These are phyloP conservation scores for Cephonodes hylas DNA, from an alignment of 2,888 invertebrate species.

Conservation along the genomic window DNA sequence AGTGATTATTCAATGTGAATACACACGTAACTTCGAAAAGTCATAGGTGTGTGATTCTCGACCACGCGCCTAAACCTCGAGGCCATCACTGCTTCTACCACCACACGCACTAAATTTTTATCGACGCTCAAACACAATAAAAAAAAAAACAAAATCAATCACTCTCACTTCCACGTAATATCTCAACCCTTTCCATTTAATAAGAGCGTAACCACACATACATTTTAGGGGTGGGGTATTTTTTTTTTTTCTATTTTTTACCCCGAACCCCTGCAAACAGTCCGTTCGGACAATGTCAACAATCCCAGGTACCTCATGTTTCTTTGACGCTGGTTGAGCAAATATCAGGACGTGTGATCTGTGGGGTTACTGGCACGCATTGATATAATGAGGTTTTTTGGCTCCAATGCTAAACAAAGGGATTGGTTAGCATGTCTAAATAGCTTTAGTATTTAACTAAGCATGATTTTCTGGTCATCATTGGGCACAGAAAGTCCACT, in stretches of 20 bases:
- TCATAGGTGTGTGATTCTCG: no score
- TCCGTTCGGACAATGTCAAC: not conserved
- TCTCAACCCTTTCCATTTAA: not conserved
- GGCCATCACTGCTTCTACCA: no score
- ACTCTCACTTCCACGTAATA: not conserved
- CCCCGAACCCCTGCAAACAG: not conserved
- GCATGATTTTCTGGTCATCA: no score
- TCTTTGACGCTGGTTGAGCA: not conserved
- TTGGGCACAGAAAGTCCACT: no score
- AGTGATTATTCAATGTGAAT: no score
- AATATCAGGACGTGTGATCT: not conserved
- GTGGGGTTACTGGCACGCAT: not conserved
- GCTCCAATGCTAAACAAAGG: not conserved
- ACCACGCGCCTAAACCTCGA: no score
- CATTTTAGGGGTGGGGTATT: not conserved
- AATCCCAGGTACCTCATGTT: not conserved
- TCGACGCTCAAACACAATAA: not conserved
- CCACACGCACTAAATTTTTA: no score
- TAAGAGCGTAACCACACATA: not conserved
- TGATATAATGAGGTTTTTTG: not conserved
- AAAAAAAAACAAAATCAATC: not conserved
- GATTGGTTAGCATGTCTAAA: no score
- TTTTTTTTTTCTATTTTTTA: not conserved
- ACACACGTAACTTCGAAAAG: no score
- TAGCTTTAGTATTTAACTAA: no score